Percentiles rank a stretch among this genome's conserved stretches.
Evolutionary conservation across 2,113 vertebrate species (phyloP).

Genomic region (Mionectes macconnelli): DNA sequence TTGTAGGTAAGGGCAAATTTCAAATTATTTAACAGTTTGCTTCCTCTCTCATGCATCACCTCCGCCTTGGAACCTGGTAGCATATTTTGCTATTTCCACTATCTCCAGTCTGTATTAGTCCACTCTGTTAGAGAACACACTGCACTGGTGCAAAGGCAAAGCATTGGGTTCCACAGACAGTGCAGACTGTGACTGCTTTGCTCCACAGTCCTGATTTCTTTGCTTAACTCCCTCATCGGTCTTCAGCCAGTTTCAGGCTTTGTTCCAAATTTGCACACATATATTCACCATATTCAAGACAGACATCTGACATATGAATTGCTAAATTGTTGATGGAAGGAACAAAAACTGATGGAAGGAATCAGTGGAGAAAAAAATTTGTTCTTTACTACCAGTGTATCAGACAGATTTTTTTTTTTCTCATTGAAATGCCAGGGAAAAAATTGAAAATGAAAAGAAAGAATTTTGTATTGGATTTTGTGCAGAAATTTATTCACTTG

Average conservation of each 20-base stretch:
- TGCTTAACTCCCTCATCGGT: background rate
- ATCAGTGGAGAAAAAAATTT: background rate
- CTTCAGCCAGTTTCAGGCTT: background rate
- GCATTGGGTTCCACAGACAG: background rate
- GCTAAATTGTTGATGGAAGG: background rate
- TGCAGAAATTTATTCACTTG: background rate
- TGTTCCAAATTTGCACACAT: background rate
- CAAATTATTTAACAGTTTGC: background rate
- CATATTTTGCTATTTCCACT: background rate
- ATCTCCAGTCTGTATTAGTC: background rate
- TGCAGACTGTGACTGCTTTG: background rate
- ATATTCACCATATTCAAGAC: background rate
- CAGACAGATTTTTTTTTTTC: background rate
- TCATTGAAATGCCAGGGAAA: background rate
- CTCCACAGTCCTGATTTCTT: fast-evolving
- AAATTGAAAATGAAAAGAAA: background rate
- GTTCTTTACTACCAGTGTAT: background rate
- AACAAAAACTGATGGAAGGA: background rate
- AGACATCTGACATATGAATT: background rate
- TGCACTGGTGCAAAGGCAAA: background rate
- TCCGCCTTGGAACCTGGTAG: background rate
- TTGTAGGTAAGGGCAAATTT: background rate
- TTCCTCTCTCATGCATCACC: background rate
- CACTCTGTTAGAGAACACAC: background rate
- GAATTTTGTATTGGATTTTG: background rate